These are phyloP conservation scores for Cettia cetti DNA, from an alignment of 2,113 vertebrate genomes.

Conservation along the genomic window DNA sequence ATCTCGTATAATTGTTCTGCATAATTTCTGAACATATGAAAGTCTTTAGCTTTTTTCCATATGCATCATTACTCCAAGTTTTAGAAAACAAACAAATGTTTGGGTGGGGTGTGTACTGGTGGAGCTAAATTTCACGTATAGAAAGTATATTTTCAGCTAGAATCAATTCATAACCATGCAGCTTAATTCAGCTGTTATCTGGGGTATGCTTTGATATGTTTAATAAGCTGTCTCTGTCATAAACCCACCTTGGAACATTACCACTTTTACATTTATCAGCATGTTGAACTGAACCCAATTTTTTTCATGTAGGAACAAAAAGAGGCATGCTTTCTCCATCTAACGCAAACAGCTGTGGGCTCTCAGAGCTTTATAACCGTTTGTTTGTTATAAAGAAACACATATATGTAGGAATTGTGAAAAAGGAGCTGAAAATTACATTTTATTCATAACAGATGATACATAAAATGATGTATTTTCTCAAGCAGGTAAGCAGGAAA, in stretches of 20 bases:
- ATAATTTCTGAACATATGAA: not conserved
- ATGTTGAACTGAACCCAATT: not conserved
- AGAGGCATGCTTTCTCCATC: not conserved
- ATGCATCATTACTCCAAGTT: not conserved
- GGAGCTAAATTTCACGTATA: not conserved
- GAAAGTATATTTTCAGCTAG: not conserved
- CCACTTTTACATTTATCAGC: conserved; percentile 18
- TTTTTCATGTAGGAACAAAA: not conserved
- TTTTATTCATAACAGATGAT: conserved; percentile 3
- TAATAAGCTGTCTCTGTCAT: not conserved
- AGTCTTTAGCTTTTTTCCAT: not conserved
- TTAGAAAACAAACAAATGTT: not conserved
- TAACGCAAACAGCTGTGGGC: not conserved
- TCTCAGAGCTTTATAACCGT: not conserved
- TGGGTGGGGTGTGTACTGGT: not conserved
- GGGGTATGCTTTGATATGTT: conserved; percentile 12
- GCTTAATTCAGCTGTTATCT: not conserved
- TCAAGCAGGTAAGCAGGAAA: not conserved
- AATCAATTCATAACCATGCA: not conserved
- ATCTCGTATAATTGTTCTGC: not conserved
- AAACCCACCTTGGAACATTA: not conserved
- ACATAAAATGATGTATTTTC: not conserved
- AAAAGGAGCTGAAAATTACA: not conserved
- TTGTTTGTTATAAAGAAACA: not conserved
- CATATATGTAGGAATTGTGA: not conserved